Conservation (phyloP, 2,888 invertebrate genomes). For the Hirtodrosophila alboralis region DNA sequence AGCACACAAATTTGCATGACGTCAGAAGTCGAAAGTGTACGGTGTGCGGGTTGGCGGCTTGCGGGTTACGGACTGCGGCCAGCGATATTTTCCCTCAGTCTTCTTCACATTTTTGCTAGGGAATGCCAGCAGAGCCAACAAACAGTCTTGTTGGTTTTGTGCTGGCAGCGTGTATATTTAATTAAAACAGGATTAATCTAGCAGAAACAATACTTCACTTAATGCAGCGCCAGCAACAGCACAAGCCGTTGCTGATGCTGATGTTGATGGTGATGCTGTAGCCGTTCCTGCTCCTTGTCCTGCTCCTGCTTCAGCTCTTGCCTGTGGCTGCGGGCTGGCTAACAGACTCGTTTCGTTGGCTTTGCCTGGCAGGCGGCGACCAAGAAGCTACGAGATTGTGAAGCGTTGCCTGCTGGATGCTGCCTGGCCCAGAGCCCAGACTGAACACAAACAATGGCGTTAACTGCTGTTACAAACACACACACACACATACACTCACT, state of each 20-base stretch:
- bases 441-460: constrained; percentile 70
- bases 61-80: constrained; percentile 31
- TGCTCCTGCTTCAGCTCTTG: constrained; percentile 25
- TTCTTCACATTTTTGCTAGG: constrained; percentile 38
- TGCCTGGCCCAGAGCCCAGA: constrained; percentile 55
- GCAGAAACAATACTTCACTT: constrained; percentile 81
- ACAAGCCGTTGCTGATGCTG: constrained; percentile 18
- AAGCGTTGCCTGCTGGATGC: constrained; percentile 50
- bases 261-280: constrained; percentile 2
- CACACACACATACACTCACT: constrained; percentile 17
- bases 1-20: constrained; percentile 71
- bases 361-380: constrained; percentile 43
- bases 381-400: background rate
- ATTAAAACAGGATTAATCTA: constrained; percentile 80
- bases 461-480: constrained; percentile 47
- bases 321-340: constrained; percentile 67
- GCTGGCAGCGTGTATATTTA: constrained; percentile 80
- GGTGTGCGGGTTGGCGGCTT: constrained; percentile 15
- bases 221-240: constrained; percentile 64
- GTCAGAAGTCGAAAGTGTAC: constrained; percentile 65
- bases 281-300: constrained; percentile 17
- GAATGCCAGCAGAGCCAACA: constrained; percentile 30
- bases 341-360: constrained; percentile 76
- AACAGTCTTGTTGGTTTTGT: constrained; percentile 74
- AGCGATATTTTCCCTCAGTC: constrained; percentile 47